Conservation (phyloP, 2,888 invertebrate species). For the Leptarthrus brevirostris region DNA sequence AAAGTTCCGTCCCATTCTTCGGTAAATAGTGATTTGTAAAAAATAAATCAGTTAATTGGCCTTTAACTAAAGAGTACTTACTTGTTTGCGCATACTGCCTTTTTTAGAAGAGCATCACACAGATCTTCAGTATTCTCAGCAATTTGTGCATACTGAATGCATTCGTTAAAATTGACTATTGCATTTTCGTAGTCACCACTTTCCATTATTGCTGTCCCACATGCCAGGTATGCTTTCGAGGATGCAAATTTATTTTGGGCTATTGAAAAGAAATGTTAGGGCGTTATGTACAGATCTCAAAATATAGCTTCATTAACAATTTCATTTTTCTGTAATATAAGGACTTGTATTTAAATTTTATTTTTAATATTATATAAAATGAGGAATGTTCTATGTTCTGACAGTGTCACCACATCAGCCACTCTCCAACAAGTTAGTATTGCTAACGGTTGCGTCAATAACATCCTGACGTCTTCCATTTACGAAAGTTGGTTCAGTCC, state of each 20-base stretch:
- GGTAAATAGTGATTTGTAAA: neutral
- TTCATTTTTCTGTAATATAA: too few relatives aligned
- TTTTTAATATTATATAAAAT: too few relatives aligned
- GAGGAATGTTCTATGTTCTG: too few relatives aligned
- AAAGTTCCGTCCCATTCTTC: neutral
- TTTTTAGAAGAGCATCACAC: slow-evolving; percentile 6
- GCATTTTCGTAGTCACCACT: neutral
- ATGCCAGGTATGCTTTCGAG: neutral
- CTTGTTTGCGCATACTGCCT: neutral
- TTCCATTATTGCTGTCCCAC: neutral
- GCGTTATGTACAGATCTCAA: neutral
- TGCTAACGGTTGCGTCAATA: too few relatives aligned
- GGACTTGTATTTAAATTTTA: too few relatives aligned
- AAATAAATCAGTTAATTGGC: too few relatives aligned
- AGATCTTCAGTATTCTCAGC: neutral
- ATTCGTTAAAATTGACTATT: neutral
- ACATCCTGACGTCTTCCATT: too few relatives aligned
- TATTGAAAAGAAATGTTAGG: neutral
- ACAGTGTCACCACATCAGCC: too few relatives aligned
- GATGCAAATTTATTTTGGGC: neutral
- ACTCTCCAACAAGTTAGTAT: too few relatives aligned
- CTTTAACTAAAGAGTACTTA: neutral
- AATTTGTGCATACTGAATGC: neutral
- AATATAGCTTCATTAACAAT: too few relatives aligned
- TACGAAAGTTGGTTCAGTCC: too few relatives aligned